A percentile compares a stretch with the other conserved stretches of the same genome.
Evolutionary conservation across 1,140 invertebrate species (phyloP).

Genomic region (Maconellicoccus hirsutus): DNA sequence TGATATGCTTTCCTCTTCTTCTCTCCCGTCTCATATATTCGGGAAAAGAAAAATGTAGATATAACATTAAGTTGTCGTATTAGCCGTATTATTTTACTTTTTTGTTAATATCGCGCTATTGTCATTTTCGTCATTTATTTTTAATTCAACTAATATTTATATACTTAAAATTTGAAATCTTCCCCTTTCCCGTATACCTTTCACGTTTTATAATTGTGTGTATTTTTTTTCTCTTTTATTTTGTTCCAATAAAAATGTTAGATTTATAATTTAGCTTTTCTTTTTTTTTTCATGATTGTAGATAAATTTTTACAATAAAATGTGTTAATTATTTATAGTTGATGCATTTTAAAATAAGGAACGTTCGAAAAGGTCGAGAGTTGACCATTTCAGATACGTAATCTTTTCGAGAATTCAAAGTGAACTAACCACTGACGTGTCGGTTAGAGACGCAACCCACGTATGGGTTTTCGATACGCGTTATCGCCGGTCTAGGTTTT

Average conservation of each 20-base stretch:
- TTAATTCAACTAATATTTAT: neutral
- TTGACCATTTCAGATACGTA: too few species aligned
- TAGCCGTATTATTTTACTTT: neutral
- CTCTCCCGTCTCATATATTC: too few species aligned
- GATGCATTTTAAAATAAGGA: too few species aligned
- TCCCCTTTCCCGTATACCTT: constrained; percentile 17
- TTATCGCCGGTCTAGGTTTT: too few species aligned
- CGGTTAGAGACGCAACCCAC: too few species aligned
- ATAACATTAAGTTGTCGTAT: neutral
- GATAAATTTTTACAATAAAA: neutral
- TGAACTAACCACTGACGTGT: too few species aligned
- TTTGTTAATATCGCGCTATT: neutral
- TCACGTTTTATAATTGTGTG: constrained; percentile 11
- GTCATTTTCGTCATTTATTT: neutral
- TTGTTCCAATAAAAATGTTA: constrained; percentile 27
- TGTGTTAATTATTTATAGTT: neutral
- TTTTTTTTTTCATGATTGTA: neutral
- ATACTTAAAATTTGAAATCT: neutral
- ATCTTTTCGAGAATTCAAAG: too few species aligned
- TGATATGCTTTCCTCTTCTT: neutral
- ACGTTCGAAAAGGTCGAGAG: too few species aligned
- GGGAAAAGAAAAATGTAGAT: neutral
- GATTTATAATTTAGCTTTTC: constrained; percentile 30
- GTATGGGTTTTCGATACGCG: too few species aligned
- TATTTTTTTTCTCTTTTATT: neutral